Evolutionary conservation across 2,797 vertebrate genomes (phyloP), one percentile per base, ranked within the genome.

Genomic region (Ara ararauna): DNA sequence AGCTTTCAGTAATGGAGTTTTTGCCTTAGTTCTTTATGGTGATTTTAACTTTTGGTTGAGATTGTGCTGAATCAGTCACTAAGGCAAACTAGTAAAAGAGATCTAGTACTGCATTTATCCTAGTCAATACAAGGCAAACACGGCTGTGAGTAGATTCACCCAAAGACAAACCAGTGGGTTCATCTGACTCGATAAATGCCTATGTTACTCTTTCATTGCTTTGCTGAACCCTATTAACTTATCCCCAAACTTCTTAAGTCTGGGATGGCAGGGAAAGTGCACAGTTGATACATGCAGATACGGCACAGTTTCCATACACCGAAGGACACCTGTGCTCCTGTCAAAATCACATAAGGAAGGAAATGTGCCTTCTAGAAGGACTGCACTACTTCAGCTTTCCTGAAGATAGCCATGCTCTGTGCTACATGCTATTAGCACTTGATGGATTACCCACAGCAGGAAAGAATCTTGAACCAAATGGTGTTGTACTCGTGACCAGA

Each of bases 271-370:
- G 32, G 19, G 65, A 20, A 89, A 91, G 30, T 4, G 8, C 26
- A 67, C 26, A 44, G 40, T 24, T 66, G 22, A 76, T 70, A 78
- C 3, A 7, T 42, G 40, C 67, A 79, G 38, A 60, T 30, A 42
- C 0, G 0, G 5, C 48, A 18, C 26, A 34, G 45, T 74, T 91
- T 92, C 38, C 3, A 0, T 22, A 44, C 0, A 3, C 4, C 11
- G 15, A 61, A 4, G 11, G 19, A 81, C 21, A 89, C 51, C 19
- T 38, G 5, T 53, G 38, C 19, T 81, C 53, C 34, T 14, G 15
- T 44, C 48, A 84, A n/a, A 34, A 74, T 45, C 24, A 53, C 0
- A 0, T 36, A 67, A 72, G 15, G 44, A 54, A 87, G 54, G 56
- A 76, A 26, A 42, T 1, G 18, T 0, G 1, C 61, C 64, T 62